These are phyloP conservation scores for Pseudomugil tenellus DNA, from an alignment of 2,797 vertebrate species.

Conservation along the genomic window DNA sequence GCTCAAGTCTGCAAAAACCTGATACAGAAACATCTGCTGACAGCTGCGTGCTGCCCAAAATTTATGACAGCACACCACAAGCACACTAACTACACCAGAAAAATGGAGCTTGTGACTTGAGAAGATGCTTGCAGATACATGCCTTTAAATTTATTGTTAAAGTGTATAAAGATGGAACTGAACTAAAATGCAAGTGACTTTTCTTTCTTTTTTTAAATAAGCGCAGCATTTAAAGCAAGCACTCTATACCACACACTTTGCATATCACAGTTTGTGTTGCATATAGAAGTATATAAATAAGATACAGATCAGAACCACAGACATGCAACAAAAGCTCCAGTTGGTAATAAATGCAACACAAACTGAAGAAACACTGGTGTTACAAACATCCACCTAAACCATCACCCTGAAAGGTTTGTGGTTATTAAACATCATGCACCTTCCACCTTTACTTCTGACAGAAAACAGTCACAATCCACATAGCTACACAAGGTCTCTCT, in stretches of 20 bases:
- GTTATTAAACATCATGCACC: conserved; percentile 50
- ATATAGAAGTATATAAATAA: not conserved
- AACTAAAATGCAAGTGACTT: not conserved
- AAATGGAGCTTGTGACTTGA: not conserved
- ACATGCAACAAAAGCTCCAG: conserved; percentile 26
- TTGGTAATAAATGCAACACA: conserved; percentile 25
- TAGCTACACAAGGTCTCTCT: conserved; percentile 43
- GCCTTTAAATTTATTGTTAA: not conserved
- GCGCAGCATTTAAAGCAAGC: not conserved
- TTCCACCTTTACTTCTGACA: conserved; percentile 63
- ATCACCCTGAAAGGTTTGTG: conserved; percentile 37
- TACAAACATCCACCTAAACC: conserved; percentile 36
- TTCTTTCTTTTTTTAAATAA: too few relatives aligned
- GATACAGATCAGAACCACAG: conserved; percentile 4
- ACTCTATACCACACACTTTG: not conserved
- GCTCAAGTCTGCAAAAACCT: not conserved
- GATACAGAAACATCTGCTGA: not conserved
- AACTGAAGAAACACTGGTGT: conserved; percentile 34
- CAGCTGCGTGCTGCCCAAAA: not conserved
- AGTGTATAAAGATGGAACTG: not conserved
- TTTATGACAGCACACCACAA: not conserved
- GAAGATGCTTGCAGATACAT: not conserved
- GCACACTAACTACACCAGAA: not conserved
- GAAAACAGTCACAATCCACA: conserved; percentile 70
- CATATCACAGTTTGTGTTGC: too few relatives aligned